Base-by-base conservation (phyloP, 2,888 invertebrate genomes). In the Parapristionchus giblindavisi region DNA sequence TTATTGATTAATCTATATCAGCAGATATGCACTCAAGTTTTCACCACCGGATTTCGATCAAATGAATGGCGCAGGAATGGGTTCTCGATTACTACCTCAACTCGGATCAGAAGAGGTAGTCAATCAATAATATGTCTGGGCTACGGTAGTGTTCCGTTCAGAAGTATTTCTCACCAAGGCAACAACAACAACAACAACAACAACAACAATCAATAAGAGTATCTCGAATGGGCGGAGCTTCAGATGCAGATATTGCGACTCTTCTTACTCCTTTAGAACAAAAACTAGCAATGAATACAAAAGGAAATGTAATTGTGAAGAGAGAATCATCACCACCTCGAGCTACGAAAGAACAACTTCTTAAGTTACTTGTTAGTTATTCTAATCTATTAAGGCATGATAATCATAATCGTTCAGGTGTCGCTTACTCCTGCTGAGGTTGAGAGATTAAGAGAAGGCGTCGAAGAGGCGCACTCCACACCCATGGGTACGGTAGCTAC, bases 231-330 rank as follows among this genome's bases (percentile, higher is more conserved):
- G 32, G 3, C 34, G 0, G 34, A 27, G 5, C 21, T 14, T 29
- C 21, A 29, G 11, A 58, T 14, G 54, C 24, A 6, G 54, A 54
- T 34, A 51, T 66, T 34, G 66, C 66, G 1, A 66, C 66, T 0
- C 51, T 66, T 17, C 66, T 66, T 29, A 66, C 66, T 3, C 66
- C 66, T 43, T 51, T 66, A 51, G 66, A 66, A 51, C 66, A 51
- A n/a, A 14, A 54, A 24, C 54, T 54, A 24, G 3, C n/a, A 1
- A 32, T 24, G 29, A 32, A 27, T 3, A n/a, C 48, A 1, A 24
- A 11, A 32, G 36, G 66, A 1, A 36, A 32, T 6, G 66, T 66
- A 8, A 48, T 66, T 24, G 66, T 66, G 43, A 66, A 51, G 66
- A 48, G 66, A 14, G 43, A 66, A 24, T 27, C 29, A 29, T 14